These are phyloP conservation scores for Trichacis sp. DNA, from an alignment of 2,888 invertebrate genomes.

Conservation along the genomic window DNA sequence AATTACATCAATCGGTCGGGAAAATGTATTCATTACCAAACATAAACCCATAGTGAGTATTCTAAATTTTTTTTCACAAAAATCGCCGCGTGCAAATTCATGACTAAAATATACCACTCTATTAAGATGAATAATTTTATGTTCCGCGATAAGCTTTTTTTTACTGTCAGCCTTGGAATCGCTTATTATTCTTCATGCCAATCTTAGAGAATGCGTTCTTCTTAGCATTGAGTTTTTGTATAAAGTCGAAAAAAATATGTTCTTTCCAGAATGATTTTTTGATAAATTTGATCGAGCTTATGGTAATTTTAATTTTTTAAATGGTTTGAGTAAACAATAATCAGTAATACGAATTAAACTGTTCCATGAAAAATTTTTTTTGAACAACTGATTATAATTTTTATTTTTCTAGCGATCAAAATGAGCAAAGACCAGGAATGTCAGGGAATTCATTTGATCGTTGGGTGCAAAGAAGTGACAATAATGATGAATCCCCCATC, in stretches of 20 bases:
- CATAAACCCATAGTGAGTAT: slow-evolving; percentile 36
- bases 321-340: too few species aligned
- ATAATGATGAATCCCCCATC: slow-evolving; percentile 68
- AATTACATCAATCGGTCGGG: neutral
- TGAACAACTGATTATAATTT: too few species aligned
- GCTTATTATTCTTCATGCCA: too few species aligned
- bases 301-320: neutral
- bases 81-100: neutral
- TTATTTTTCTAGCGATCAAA: slow-evolving; percentile 53
- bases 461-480: slow-evolving; percentile 70
- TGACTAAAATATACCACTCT: neutral
- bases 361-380: too few species aligned
- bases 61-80: neutral
- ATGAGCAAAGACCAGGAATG: slow-evolving; percentile 57
- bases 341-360: too few species aligned
- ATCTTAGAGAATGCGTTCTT: too few species aligned
- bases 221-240: too few species aligned
- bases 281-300: too few species aligned
- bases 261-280: too few species aligned
- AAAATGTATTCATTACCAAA: neutral
- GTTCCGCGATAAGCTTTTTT: too few species aligned
- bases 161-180: too few species aligned
- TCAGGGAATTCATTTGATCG: slow-evolving; percentile 69
- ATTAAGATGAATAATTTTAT: neutral
- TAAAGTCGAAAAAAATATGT: too few species aligned